Base-by-base conservation (phyloP, 1,140 invertebrate genomes). In the Euwallacea fornicatus region DNA sequence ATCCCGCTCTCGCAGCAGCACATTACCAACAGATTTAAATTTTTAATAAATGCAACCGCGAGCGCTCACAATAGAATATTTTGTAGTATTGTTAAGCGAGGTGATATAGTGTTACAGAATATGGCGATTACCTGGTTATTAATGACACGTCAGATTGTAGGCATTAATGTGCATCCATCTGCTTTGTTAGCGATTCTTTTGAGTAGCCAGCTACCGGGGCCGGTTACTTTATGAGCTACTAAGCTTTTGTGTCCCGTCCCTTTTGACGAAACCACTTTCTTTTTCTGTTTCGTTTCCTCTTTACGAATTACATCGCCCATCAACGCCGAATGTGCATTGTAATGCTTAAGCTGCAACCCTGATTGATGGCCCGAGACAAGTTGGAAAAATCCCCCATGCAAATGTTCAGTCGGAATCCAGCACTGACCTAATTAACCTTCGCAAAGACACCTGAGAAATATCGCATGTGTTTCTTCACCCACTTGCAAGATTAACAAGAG, bases 161-260 rank as follows among this genome's bases (percentile, higher is more conserved):
- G 76, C 73, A 77, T 77, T 77, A 77, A 76, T 69, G 76, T 75
- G 75, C 73, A 76, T 76, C 76, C 74, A 76, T 76, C 73, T 72
- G 73, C 75, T 77, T 76, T 76, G 75, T 76, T 76, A 69, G 75
- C 70, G 76, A 77, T 75, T 76, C 76, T 74, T 77, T 77, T 77
- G 71, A 77, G 67, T 66, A 66, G 64, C 69, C 75, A 70, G 72
- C 72, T 76, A 71, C 72, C 70, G 69, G 72, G 63, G 69, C 69
- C 62, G 69, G 72, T 71, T 75, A 70, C 71, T 74, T 77, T 77
- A 74, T 74, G 60, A 64, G 74, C 71, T 73, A 77, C 76, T 77
- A 77, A 77, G 76, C 76, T 70, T 73, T 77, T 76, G 74, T 76
- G 65, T 69, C 59, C 16, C 72, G 66, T 73, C 73, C 76, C 71